Evolutionary conservation across 2,888 invertebrate genomes (phyloP), one percentile per base, ranked within the genome.

Genomic region (Nomada ruficornis): DNA sequence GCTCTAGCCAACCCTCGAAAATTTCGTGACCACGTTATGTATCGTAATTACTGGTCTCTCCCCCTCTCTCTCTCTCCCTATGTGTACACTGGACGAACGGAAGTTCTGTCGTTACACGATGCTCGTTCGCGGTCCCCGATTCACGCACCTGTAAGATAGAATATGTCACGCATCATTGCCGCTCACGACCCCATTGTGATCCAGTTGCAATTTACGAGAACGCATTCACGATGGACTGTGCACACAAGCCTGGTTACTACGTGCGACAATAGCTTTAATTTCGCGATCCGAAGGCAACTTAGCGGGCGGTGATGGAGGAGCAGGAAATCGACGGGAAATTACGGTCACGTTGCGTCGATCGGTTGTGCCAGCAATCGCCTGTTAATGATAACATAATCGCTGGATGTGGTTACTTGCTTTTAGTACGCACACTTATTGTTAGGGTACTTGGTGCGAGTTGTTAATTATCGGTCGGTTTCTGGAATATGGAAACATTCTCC

Each of bases 241-340:
- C 50, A 57, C 55, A n/a, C 55, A 26, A 59, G 60, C 23, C 68
- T 50, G 47, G 62, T 47, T 50, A 54, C 52, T 26, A 7, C 23
- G 23, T 26, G 52, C 54, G 68, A 69, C 79, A 81, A 80, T 79
- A 60, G 73, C 50, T 81, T 79, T 79, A 79, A 81, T 81, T 81
- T 78, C 50, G 68, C 63, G 62, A 69, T 26, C 42, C 62, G 69
- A 64, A 47, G 60, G 63, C 44, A 59, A 63, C 73, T 79, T 79
- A 59, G 64, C 64, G 69, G 54, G 47, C 64, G 23, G 71, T 44
- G 78, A 67, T 68, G 68, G 77, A 70, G 68, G 26, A 80, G 70
- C 64, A 75, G 84, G 80, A 83, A 83, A 84, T 84, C 77, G 79
- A 80, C 68, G 68, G 70, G 68, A 73, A 80, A 83, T 74, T 83